These are phyloP conservation scores for Calonectris borealis DNA, from an alignment of 2,113 vertebrate species.

Conservation along the genomic window DNA sequence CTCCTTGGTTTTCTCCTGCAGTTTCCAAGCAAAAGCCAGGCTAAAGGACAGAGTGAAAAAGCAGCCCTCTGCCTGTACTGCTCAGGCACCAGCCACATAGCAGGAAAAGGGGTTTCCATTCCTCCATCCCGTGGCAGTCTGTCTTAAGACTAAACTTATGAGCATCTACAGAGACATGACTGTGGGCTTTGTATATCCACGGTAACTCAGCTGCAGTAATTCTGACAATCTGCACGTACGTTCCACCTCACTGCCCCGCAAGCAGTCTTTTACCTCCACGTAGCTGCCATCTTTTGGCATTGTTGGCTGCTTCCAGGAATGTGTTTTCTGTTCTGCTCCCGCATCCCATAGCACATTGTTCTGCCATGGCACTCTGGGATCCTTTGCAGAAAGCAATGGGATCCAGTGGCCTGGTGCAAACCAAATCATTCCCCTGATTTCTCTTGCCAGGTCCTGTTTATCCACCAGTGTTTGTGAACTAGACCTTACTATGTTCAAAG, in stretches of 20 bases:
- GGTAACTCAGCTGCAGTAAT: not conserved
- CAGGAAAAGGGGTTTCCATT: not conserved
- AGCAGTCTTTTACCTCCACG: not conserved
- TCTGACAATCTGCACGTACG: not conserved
- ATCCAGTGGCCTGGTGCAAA: not conserved
- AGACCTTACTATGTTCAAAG: not conserved
- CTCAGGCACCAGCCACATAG: not conserved
- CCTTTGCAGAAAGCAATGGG: not conserved
- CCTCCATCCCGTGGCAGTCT: not conserved
- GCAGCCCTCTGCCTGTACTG: not conserved
- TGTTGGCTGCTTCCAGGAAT: not conserved
- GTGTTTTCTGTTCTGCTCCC: not conserved
- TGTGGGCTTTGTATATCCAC: not conserved
- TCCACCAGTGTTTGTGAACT: not conserved
- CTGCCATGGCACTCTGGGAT: not conserved
- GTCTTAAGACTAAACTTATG: not conserved
- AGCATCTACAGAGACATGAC: not conserved
- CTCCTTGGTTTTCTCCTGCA: not conserved
- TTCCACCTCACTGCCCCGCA: not conserved
- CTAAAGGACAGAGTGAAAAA: not conserved
- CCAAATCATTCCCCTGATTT: not conserved
- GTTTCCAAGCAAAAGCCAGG: not conserved
- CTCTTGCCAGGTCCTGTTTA: conserved; percentile 7
- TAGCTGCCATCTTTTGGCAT: not conserved
- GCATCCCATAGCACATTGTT: not conserved